Conservation (phyloP, 2,113 vertebrate species). For the Emydura subglobosa region DNA sequence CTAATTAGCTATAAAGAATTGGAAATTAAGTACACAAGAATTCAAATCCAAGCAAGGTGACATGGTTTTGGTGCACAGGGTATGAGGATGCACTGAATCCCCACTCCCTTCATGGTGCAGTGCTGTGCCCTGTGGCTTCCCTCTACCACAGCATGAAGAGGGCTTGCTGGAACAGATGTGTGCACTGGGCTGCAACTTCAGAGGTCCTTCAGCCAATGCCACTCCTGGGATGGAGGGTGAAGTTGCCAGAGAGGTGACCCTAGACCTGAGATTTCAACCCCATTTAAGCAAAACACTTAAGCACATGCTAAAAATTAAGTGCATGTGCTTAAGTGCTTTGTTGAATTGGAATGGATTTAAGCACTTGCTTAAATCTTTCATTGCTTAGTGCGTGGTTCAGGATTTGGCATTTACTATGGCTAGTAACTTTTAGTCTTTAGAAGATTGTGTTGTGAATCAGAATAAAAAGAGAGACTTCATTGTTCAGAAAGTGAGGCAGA, state of each 20-base stretch:
- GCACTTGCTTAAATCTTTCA: neutral
- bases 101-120: neutral
- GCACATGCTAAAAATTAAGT: no score
- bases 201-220: neutral
- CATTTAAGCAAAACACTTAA: neutral
- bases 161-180: rapidly evolving
- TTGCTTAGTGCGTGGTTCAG: neutral
- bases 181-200: neutral
- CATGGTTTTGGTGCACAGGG: neutral
- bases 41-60: neutral
- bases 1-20: neutral
- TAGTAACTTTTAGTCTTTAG: neutral
- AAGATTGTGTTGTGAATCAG: neutral
- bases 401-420: neutral
- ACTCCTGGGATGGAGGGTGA: neutral
- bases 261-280: neutral
- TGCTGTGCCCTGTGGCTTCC: neutral
- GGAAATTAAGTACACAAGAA: rapidly evolving
- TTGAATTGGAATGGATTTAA: neutral
- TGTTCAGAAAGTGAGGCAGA: neutral
- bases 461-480: neutral
- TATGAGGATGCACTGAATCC: neutral
- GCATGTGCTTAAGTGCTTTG: neutral
- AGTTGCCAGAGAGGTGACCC: neutral
- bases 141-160: neutral